Conservation (phyloP, 2,797 vertebrate species). For the Pipistrellus kuhlii region DNA sequence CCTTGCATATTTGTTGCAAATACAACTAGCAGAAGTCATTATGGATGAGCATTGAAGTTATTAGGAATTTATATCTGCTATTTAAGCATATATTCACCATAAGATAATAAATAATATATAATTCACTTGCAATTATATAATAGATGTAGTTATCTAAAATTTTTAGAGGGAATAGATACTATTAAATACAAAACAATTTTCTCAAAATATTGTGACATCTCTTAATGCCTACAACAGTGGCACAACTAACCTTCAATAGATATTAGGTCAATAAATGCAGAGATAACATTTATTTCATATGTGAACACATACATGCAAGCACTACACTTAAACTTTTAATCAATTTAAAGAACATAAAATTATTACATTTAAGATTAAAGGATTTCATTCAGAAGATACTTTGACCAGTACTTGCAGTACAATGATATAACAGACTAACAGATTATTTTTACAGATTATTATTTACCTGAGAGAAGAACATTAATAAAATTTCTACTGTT, state of each 20-base stretch:
- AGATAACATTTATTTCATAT: background rate
- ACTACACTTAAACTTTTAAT: background rate
- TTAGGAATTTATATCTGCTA: background rate
- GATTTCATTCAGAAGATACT: background rate
- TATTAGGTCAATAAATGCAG: background rate
- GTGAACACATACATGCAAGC: background rate
- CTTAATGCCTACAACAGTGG: background rate
- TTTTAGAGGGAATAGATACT: conserved; percentile 17
- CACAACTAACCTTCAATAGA: background rate
- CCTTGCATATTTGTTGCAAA: background rate
- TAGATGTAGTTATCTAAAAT: background rate
- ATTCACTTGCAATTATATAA: background rate
- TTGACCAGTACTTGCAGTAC: background rate
- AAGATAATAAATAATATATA: background rate
- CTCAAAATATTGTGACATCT: background rate
- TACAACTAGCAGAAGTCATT: background rate
- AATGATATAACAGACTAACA: background rate
- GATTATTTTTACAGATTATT: background rate
- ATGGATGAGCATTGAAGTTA: background rate
- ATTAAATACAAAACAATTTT: background rate
- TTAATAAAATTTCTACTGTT: background rate
- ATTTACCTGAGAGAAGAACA: background rate
- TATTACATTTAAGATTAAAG: conserved; percentile 1
- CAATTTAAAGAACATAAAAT: conserved; percentile 22
- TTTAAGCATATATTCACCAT: background rate